phyloP scores from a whole-genome alignment of 2,888 invertebrate genomes.

The Cylloceria caligata region DNA sequence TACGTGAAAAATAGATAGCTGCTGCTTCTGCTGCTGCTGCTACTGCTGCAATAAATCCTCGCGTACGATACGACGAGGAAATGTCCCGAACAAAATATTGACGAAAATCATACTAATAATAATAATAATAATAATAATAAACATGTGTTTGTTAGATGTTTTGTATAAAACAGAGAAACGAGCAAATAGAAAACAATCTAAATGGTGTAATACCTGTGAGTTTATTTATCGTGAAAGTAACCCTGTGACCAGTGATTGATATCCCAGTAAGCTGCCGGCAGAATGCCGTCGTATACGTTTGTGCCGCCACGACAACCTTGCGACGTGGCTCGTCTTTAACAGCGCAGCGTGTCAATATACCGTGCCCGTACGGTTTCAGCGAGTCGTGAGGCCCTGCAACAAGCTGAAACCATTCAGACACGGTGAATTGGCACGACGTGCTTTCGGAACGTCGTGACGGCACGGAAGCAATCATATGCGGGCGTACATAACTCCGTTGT shows the following conservation, averaged over 20 bases:
- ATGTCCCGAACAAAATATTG: constrained; percentile 47
- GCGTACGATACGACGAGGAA: constrained; percentile 33
- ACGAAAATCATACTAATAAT: constrained; percentile 49
- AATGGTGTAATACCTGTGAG: constrained; percentile 42
- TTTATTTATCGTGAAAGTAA: neutral
- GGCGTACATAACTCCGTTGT: too few species aligned
- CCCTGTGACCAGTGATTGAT: neutral
- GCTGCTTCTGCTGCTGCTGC: constrained; percentile 40
- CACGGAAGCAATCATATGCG: too few species aligned
- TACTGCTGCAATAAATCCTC: constrained; percentile 50
- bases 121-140: constrained; percentile 43
- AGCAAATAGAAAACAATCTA: constrained; percentile 76
- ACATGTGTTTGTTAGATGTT: constrained; percentile 81
- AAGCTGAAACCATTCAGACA: too few species aligned
- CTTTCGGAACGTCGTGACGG: too few species aligned
- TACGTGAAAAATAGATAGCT: constrained; percentile 40
- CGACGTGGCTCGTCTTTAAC: too few species aligned
- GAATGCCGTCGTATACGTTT: too few species aligned
- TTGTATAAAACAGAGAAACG: constrained; percentile 81
- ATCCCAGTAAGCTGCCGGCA: too few species aligned
- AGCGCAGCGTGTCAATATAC: too few species aligned
- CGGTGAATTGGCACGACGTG: too few species aligned
- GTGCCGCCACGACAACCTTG: too few species aligned
- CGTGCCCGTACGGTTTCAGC: too few species aligned
- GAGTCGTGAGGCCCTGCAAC: too few species aligned